These are phyloP conservation scores for Cyclura pinguis DNA, from an alignment of 2,797 vertebrate species.

Conservation along the genomic window DNA sequence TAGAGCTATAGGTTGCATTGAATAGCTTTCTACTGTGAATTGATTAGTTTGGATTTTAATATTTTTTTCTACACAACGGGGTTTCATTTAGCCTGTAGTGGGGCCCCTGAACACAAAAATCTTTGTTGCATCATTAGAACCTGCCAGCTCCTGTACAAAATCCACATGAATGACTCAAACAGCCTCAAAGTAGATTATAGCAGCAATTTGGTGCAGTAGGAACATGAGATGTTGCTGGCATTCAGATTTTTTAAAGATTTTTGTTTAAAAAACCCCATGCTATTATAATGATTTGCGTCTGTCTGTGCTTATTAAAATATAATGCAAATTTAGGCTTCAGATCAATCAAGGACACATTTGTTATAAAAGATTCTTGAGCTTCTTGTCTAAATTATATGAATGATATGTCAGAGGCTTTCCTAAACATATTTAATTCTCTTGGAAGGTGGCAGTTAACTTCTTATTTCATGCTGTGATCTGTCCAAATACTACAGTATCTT, in stretches of 20 bases:
- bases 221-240: background rate
- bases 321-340: background rate
- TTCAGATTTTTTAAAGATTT: background rate
- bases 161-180: background rate
- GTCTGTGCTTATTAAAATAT: background rate
- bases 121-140: too few species aligned
- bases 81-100: too few species aligned
- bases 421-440: slow-evolving; percentile 38
- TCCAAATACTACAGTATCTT: slow-evolving; percentile 7
- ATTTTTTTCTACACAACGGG: too few species aligned
- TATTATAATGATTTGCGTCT: background rate
- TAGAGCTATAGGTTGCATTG: too few species aligned
- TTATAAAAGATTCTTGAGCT: background rate
- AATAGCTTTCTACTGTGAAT: too few species aligned
- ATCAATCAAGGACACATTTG: background rate
- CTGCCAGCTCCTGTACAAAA: too few species aligned
- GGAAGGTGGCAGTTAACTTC: slow-evolving; percentile 13
- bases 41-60: too few species aligned
- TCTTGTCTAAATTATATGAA: slow-evolving; percentile 9
- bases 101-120: too few species aligned
- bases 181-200: background rate
- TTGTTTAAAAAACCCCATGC: background rate
- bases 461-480: slow-evolving; percentile 25
- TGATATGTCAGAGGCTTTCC: background rate
- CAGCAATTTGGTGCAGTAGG: background rate